Evolutionary conservation across 2,113 vertebrate species (phyloP).

Genomic region (Marmota monax): DNA sequence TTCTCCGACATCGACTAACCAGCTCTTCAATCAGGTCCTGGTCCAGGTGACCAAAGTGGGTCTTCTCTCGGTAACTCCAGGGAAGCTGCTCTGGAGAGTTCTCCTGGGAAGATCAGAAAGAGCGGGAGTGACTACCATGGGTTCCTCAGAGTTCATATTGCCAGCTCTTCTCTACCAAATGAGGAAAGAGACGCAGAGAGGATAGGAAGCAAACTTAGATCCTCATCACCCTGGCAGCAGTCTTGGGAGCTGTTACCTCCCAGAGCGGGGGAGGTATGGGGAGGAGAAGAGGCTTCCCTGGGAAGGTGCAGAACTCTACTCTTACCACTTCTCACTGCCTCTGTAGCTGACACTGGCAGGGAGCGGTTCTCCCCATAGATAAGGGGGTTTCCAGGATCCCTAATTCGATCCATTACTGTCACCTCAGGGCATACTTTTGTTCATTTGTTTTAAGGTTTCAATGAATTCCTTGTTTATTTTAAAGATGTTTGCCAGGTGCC

Average conservation of each 20-base stretch:
- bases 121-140: background rate
- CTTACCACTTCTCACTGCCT: background rate
- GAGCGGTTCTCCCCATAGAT: background rate
- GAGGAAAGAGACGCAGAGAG: background rate
- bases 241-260: fast-evolving
- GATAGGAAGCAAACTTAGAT: background rate
- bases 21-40: conserved; percentile 80
- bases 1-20: conserved; percentile 83
- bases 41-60: conserved; percentile 81
- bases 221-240: background rate
- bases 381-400: background rate
- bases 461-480: background rate
- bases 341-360: background rate
- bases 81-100: conserved; percentile 84
- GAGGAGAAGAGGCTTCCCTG: background rate
- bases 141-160: background rate
- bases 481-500: background rate
- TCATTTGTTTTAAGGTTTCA: background rate
- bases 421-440: background rate
- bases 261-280: background rate
- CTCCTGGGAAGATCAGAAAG: conserved; percentile 84
- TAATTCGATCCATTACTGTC: background rate
- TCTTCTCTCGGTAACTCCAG: conserved; percentile 88
- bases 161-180: background rate
- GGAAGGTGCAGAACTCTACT: background rate